Conservation (phyloP, 2,888 invertebrate genomes). For the Ditylenchus weischeri region DNA sequence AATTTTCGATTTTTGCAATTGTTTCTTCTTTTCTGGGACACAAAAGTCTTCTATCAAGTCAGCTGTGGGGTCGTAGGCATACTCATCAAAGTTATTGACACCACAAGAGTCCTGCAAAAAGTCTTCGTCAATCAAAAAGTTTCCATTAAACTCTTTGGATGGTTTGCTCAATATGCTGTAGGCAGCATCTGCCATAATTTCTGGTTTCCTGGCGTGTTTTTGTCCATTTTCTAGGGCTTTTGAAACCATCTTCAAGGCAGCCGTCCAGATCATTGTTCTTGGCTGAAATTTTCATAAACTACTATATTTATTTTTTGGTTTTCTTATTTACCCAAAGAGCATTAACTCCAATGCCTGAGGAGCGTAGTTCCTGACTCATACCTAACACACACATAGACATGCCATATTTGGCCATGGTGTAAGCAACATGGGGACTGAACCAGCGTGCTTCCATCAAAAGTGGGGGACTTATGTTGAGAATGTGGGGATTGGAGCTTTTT, state of each 20-base stretch:
- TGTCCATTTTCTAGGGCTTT: conserved; percentile 28
- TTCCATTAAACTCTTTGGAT: conserved; percentile 75
- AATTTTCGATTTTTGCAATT: no score
- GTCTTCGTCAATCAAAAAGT: conserved; percentile 89
- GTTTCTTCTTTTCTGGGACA: neutral
- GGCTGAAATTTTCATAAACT: conserved; percentile 65
- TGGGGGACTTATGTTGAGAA: conserved; percentile 92
- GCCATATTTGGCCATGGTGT: conserved; percentile 94
- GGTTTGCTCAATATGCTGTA: conserved; percentile 77
- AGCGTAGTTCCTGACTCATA: conserved; percentile 81
- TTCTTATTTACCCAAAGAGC: conserved; percentile 80
- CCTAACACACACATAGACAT: conserved; percentile 86
- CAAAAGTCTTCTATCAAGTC: neutral
- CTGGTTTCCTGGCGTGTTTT: conserved; percentile 65
- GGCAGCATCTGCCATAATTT: conserved; percentile 84
- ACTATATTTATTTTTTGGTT: no score
- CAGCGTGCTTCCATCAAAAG: conserved; percentile 81
- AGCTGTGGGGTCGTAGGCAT: conserved; percentile 60
- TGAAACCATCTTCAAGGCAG: conserved; percentile 69
- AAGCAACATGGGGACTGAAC: conserved; percentile 71
- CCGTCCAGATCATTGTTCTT: conserved; percentile 70
- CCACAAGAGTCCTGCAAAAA: conserved; percentile 73
- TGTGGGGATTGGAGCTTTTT: conserved; percentile 82
- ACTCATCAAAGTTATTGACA: conserved; percentile 78
- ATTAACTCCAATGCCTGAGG: conserved; percentile 81